Evolutionary conservation across 2,888 invertebrate species (phyloP), one percentile per base, ranked within the genome.

Genomic region (Acleris cristana): DNA sequence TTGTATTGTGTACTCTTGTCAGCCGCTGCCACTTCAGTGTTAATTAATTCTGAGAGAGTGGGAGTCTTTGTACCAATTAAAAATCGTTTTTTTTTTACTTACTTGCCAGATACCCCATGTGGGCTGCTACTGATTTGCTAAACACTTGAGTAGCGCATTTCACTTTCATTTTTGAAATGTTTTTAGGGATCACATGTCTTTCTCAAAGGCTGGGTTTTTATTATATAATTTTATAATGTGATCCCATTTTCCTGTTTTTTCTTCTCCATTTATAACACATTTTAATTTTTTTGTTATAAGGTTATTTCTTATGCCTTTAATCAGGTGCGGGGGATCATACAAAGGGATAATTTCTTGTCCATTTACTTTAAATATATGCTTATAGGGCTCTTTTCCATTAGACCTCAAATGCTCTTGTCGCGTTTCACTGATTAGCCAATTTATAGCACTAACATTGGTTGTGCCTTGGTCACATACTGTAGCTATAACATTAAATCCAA

Each of bases 61-160:
- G 14, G 12, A 44, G 44, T 12, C 14, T 44, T 44, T 44, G 14
- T 44, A 12, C 2, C 2, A 44, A 12, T 8, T 44, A 14, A 44
- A 2, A 3, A 5, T 12, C 2, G 5, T 14, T 12, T 2, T 12
- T 44, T 44, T 12, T 44, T 44, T 44, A 14, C 44, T 62, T 45
- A 70, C 70, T 55, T 54, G 66, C 55, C 23, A 70, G 52, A 40
- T 57, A 70, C 45, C 66, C 64, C 66, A 70, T 70, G 14, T 51
- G 56, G 19, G 54, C 44, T 18, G 65, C 69, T 16, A 67, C 67
- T 10, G 40, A 55, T 12, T 19, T 19, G 49, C 70, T 64, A 30
- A 70, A 64, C 18, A 65, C 18, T 56, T 70, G 70, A 1, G 59
- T 67, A 0, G 65, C 57, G 26, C 19, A 56, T 34, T 65, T 65